Evolutionary conservation across 2,888 invertebrate genomes (phyloP), one percentile per base, ranked within the genome.

Genomic region (Hyles lineata): DNA sequence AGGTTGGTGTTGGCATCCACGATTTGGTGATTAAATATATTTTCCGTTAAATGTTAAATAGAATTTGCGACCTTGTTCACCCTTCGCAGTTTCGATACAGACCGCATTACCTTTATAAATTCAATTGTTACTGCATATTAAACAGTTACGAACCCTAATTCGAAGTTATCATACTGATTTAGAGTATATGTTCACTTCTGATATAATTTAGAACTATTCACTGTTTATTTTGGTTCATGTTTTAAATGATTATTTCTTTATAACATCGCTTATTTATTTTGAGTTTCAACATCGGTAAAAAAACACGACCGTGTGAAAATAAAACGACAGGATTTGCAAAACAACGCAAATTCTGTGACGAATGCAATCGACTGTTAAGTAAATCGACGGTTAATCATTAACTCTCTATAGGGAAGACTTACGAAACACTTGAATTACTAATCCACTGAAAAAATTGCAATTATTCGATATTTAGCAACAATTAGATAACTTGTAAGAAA

Each of bases 281-380:
- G 15, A 43, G 11, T 43, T 15, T 15, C 43, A 43, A 55, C n/a
- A 2, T 55, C 6, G 1, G 55, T 61, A n/a, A 61, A 58, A 71
- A 61, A 72, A 29, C n/a, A 76, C 78, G 77, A 77, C 76, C 78
- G 77, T 79, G 79, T 76, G 78, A 82, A 81, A 76, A 77, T 55
- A 70, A 76, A 70, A 67, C 23, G 71, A 72, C 52, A 35, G 70
- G n/a, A 74, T 79, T 80, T 82, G 79, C 77, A 77, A 80, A 82
- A 82, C 76, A 62, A 71, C 50, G 35, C 67, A 79, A 76, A 80
- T 73, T 76, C 74, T 77, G 78, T 79, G 71, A 74, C 76, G 76
- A 73, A 75, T 71, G 74, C 77, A 79, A 82, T 77, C 76, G 76
- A 75, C 79, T 78, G 73, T 73, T 75, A 76, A 74, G 73, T 75